Base-by-base conservation (phyloP, 2,888 invertebrate genomes). In the Drosophila helvetica region DNA sequence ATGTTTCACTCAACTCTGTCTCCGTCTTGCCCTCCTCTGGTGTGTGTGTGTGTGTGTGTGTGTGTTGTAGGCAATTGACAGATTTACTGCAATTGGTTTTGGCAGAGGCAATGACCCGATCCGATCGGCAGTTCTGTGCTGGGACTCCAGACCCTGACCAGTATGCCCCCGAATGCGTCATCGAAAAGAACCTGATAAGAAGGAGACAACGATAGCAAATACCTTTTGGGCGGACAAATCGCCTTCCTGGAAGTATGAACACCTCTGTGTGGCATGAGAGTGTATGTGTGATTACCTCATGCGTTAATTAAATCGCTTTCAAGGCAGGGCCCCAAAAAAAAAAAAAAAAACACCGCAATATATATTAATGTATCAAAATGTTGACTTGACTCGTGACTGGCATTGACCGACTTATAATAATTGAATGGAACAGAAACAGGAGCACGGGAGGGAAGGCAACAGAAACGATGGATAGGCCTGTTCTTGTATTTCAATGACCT, bases 341-440 rank as follows among this genome's bases (percentile, higher is more conserved):
- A 22, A 3, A 22, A 9, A 9, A 19, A 53, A 47, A 19, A 12
- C 15, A 51, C 38, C 17, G 25, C 10, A 43, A 33, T 52, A 12
- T 19, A 22, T 55, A 67, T 68, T 74, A 77, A 71, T 73, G 66
- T 83, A 80, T 80, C 69, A 68, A 77, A 69, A 65, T 64, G 59
- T 30, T 50, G 64, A 61, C 64, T 74, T 74, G 67, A 69, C 80
- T 68, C 61, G 53, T 68, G 67, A 46, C 65, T 85, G 83, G 73
- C 83, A 83, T 86, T 83, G 83, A 83, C 83, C 86, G 77, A 86
- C 80, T 74, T 72, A 53, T 51, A 17, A 54, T 68, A 84, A 79
- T 79, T 79, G 64, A 51, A 65, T 51, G 52, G 62, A 38, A 38
- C 55, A 48, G 57, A 73, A 64, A 59, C 58, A 68, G 66, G 67